Base-by-base conservation (phyloP, 1,140 invertebrate species). In the Hylaeus volcanicus region DNA sequence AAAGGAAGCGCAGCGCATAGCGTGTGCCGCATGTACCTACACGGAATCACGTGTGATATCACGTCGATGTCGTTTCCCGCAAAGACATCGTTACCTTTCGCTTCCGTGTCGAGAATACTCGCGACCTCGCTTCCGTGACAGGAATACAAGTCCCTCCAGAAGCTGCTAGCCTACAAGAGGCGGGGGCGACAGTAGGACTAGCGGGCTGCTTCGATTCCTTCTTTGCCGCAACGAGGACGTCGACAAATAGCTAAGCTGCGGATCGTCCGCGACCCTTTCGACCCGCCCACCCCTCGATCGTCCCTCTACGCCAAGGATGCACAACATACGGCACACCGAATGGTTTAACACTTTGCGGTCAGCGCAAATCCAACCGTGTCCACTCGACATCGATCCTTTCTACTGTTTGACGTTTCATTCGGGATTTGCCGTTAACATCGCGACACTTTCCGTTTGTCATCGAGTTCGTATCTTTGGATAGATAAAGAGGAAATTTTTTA, bases 61-160 rank as follows among this genome's bases (percentile, higher is more conserved):
- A 79, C 75, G 76, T 78, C 81, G 76, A 82, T 82, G 75, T 71
- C 81, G 68, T 72, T 79, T 79, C 61, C 81, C 81, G 76, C 76
- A 82, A 82, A 82, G 81, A 82, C 81, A 82, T 82, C 74, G 45
- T 84, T 81, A 87, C 71, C 58, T 71, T 84, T 48, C 45, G 74
- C 48, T 86, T 74, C 64, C 75, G 66, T 76, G 71, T 84, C 74
- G 63, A 26, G 82, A 84, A 86, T 86, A 84, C 65, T 43, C 75
- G 63, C 58, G 68, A 65, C 51, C 39, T 58, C 69, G 74, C 63
- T 74, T 61, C 61, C 78, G 71, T 86, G 85, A 83, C 75, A 15
- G 56, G 79, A 81, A 60, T 70, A 45, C 74, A 48, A 65, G 39
- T 39, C 45, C 41, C n/a, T 6, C 37, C 15, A 43, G 0, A 1